These are phyloP conservation scores for Cercocebus atys DNA, from an alignment of 2,113 vertebrate genomes.

Conservation along the genomic window DNA sequence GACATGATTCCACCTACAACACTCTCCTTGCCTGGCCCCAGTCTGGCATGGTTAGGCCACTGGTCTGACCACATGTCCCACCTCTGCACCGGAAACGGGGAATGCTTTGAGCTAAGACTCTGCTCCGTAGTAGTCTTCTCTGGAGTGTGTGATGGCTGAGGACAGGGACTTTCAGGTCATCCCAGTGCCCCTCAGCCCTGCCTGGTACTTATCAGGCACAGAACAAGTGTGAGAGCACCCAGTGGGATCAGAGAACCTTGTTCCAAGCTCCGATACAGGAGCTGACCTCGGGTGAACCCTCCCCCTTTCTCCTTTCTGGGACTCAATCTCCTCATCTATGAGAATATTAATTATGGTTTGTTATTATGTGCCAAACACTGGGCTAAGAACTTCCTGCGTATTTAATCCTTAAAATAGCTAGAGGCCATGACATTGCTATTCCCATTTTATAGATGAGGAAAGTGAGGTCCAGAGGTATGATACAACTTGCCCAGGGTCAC, in stretches of 20 bases:
- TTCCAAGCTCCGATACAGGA: neutral
- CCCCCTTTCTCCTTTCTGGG: neutral
- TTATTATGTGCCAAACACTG: neutral
- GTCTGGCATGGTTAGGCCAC: neutral
- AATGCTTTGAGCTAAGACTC: neutral
- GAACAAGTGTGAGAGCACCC: neutral
- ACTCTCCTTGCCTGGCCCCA: neutral
- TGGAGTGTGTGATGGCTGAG: neutral
- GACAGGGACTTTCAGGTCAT: fast-evolving
- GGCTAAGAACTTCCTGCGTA: neutral
- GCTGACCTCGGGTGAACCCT: neutral
- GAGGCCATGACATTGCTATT: neutral
- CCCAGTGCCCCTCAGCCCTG: neutral
- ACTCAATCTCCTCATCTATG: neutral
- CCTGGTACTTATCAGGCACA: fast-evolving
- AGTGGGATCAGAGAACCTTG: neutral
- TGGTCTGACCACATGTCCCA: neutral
- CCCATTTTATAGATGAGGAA: neutral
- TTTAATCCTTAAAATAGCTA: neutral
- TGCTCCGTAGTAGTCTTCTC: neutral
- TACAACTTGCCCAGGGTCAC: neutral
- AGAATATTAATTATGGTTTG: neutral
- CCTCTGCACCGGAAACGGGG: neutral
- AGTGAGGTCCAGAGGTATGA: neutral
- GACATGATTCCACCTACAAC: neutral